phyloP scores from a whole-genome alignment of 1,140 invertebrate species.

The Cyclargus thomasi region DNA sequence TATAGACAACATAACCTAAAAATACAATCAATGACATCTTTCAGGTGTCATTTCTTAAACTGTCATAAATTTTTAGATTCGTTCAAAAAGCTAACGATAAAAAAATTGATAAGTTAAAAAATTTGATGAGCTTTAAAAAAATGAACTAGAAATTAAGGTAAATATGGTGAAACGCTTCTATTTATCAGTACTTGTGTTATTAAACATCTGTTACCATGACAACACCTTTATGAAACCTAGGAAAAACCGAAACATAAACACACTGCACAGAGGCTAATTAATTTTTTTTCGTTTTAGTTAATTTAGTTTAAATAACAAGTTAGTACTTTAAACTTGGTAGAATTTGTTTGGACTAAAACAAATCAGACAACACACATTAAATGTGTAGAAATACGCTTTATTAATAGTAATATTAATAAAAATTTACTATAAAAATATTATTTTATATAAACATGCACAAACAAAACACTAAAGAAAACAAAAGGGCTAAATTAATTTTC shows the following conservation, averaged over 20 bases:
- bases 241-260: neutral
- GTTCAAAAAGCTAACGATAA: constrained; percentile 24
- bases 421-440: neutral
- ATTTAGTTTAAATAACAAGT: too few relatives aligned
- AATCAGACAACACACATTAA: too few relatives aligned
- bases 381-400: too few relatives aligned
- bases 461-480: constrained; percentile 5
- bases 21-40: constrained; percentile 38
- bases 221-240: neutral
- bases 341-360: too few relatives aligned
- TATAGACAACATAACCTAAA: constrained; percentile 67
- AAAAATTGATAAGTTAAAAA: neutral
- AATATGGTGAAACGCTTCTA: constrained; percentile 14
- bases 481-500: neutral
- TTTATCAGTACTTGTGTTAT: constrained; percentile 18
- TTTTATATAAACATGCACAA: constrained; percentile 5
- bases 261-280: too few relatives aligned
- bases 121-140: too few relatives aligned
- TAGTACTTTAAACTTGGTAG: too few relatives aligned
- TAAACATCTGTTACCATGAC: constrained; percentile 2
- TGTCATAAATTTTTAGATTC: constrained; percentile 26
- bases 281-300: too few relatives aligned
- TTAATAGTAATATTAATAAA: too few relatives aligned
- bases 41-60: constrained; percentile 16
- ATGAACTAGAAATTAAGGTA: neutral